phyloP scores from a whole-genome alignment of 2,888 invertebrate genomes.

The Pomacea canaliculata region DNA sequence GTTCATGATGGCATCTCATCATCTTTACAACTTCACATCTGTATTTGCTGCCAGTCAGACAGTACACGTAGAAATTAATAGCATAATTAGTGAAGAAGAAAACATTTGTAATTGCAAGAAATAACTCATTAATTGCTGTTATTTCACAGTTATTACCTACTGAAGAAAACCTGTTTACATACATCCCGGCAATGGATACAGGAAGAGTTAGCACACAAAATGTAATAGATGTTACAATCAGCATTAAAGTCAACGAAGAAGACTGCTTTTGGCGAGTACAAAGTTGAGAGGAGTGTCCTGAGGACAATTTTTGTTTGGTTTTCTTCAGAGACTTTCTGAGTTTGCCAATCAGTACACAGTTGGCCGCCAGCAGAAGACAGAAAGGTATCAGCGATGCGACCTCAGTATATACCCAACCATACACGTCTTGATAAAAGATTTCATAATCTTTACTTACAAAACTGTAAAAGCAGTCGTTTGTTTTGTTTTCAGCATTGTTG shows the following conservation, averaged over 20 bases:
- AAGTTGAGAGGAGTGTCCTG: not conserved
- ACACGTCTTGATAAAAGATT: not conserved
- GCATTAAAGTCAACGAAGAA: constrained; percentile 8
- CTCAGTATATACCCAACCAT: not conserved
- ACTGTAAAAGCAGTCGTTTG: not conserved
- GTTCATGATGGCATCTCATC: not conserved
- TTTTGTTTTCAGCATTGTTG: not conserved
- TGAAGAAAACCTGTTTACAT: too few species aligned
- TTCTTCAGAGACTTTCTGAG: constrained; percentile 3
- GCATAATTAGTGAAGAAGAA: constrained; percentile 2
- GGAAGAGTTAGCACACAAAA: constrained; percentile 8
- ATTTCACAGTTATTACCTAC: not conserved
- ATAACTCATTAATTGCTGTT: not conserved
- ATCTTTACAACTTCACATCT: not conserved
- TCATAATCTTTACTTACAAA: constrained; percentile 7
- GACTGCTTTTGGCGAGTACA: not conserved
- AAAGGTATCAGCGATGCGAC: constrained; percentile 7
- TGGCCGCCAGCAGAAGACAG: not conserved
- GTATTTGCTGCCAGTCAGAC: constrained; percentile 6
- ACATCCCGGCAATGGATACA: not conserved
- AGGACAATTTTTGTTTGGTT: not conserved
- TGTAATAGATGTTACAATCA: constrained; percentile 4
- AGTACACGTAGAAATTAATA: constrained; percentile 20
- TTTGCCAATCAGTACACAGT: constrained; percentile 9
- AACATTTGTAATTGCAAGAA: not conserved